Conservation (phyloP, 2,113 vertebrate genomes). For the Alouatta palliata region DNA sequence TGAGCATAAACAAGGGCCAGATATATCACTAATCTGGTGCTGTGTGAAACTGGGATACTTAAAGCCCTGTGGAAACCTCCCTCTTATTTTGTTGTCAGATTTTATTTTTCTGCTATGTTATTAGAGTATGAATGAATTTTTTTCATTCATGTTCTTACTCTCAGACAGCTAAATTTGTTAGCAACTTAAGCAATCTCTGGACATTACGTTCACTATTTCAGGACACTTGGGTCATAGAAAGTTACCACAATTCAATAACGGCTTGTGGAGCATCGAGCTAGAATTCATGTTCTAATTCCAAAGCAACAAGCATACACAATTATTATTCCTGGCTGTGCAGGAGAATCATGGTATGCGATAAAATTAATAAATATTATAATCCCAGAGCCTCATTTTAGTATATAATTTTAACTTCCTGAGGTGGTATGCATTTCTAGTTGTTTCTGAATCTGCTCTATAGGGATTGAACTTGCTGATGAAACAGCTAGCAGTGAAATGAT, state of each 20-base stretch:
- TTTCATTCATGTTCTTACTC: conserved; percentile 15
- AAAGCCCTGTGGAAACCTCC: background rate
- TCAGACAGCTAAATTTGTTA: conserved; percentile 5
- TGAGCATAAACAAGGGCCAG: background rate
- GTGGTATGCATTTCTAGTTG: background rate
- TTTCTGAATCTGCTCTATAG: background rate
- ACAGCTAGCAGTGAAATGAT: background rate
- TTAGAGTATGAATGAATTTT: conserved; percentile 3
- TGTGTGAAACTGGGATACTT: background rate
- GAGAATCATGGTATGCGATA: background rate
- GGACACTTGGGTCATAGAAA: background rate
- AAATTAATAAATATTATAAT: background rate
- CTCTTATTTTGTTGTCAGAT: background rate
- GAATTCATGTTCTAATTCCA: conserved; percentile 47
- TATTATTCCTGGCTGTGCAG: background rate
- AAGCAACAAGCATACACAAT: background rate
- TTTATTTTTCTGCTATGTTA: background rate
- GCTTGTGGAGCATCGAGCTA: background rate
- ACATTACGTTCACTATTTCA: background rate
- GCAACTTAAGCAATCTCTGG: background rate
- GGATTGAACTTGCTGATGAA: background rate
- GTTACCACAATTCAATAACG: conserved; percentile 1
- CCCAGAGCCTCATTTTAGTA: background rate
- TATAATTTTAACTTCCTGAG: conserved; percentile 4
- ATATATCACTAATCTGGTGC: background rate